Percentiles rank a stretch among this genome's conserved stretches.
phyloP scores from a whole-genome alignment of 2,113 vertebrate species.

The Leptocoma aspasia region DNA sequence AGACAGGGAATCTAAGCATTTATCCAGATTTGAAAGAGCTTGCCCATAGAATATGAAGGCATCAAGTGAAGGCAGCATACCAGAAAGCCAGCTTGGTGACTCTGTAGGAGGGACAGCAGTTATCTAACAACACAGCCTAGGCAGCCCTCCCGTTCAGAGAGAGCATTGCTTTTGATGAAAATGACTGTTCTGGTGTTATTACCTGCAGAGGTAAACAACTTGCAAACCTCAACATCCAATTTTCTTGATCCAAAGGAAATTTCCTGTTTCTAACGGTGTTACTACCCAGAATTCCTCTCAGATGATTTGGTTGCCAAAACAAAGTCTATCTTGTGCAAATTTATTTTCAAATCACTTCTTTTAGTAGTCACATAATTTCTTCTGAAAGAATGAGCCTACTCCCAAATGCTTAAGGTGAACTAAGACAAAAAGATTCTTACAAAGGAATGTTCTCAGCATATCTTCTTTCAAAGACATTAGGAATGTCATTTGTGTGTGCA shows the following conservation, averaged over 20 bases:
- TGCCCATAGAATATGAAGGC: not conserved
- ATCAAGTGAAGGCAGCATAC: not conserved
- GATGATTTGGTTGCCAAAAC: not conserved
- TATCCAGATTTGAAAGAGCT: not conserved
- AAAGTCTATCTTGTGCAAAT: not conserved
- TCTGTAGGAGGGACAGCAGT: not conserved
- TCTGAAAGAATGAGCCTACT: not conserved
- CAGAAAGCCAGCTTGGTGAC: accelerated
- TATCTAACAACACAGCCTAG: not conserved
- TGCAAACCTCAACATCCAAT: not conserved
- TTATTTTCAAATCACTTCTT: not conserved
- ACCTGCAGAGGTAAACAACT: not conserved
- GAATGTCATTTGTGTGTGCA: not conserved
- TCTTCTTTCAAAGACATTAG: not conserved
- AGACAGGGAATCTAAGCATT: not conserved
- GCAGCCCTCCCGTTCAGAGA: not conserved
- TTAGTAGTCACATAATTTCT: not conserved
- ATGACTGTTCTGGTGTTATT: accelerated
- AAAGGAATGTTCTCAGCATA: not conserved
- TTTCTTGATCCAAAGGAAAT: not conserved
- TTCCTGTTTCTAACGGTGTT: not conserved
- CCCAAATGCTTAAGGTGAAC: not conserved
- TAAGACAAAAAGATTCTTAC: not conserved
- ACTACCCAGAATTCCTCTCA: not conserved
- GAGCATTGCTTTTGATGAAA: not conserved